Conservation (phyloP, 2,113 vertebrate species). For the Ondatra zibethicus region DNA sequence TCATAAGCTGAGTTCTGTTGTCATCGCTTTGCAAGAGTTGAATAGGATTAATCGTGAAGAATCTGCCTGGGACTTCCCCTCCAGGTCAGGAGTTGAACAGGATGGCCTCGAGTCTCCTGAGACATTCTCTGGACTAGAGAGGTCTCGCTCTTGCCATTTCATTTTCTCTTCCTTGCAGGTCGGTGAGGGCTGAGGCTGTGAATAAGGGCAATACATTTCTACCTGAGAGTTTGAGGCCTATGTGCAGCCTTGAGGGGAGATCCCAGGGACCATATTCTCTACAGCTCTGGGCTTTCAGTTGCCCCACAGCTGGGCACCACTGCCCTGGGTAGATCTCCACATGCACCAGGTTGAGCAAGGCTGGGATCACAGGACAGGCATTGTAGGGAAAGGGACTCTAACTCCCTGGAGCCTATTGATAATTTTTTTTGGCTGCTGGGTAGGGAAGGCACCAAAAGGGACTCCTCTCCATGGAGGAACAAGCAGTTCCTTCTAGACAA, state of each 20-base stretch:
- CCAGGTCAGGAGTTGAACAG: not conserved
- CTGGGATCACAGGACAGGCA: fast-evolving
- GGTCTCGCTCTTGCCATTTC: not conserved
- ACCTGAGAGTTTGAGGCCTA: not conserved
- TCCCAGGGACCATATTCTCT: not conserved
- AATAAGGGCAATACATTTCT: not conserved
- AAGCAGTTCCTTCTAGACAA: too few relatives aligned
- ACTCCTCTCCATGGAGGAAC: not conserved
- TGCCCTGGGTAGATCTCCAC: not conserved
- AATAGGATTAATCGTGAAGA: not conserved
- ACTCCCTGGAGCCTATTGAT: fast-evolving
- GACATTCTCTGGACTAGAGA: fast-evolving
- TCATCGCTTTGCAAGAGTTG: not conserved
- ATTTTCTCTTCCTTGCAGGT: not conserved
- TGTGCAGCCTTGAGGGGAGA: too few relatives aligned
- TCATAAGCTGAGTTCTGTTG: not conserved
- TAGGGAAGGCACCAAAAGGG: fast-evolving
- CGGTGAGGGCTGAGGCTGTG: not conserved
- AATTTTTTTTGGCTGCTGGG: not conserved
- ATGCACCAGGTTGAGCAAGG: fast-evolving
- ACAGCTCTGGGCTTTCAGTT: fast-evolving
- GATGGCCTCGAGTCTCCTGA: fast-evolving
- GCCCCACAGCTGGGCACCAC: not conserved
- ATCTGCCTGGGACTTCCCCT: not conserved
- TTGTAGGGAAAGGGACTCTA: not conserved